Evolutionary conservation across 2,113 vertebrate species (phyloP).

Genomic region (human): DNA sequence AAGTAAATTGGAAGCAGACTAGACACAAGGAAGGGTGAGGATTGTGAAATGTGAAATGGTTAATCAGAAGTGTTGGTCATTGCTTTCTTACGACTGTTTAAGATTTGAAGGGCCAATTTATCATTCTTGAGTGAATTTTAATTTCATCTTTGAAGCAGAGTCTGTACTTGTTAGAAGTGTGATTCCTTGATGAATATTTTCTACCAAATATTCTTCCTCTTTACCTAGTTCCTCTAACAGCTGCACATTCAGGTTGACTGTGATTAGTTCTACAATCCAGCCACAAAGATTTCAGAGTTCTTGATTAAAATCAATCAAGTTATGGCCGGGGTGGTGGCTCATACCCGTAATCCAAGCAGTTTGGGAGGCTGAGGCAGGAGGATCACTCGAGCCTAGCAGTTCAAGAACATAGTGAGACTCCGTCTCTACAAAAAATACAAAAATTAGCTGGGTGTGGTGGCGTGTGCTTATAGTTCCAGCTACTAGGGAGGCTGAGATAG

Average conservation of each 20-base stretch:
- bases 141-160: not conserved
- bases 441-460: too few species aligned
- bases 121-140: constrained; percentile 18
- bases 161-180: not conserved
- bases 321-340: too few species aligned
- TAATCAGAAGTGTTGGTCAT: not conserved
- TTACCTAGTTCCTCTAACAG: not conserved
- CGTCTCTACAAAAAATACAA: too few species aligned
- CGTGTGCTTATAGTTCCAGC: too few species aligned
- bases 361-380: too few species aligned
- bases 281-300: not conserved
- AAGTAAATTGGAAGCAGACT: not conserved
- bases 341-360: too few species aligned
- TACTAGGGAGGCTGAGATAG: too few species aligned
- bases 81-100: not conserved
- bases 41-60: not conserved
- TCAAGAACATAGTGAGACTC: too few species aligned
- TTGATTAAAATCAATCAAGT: not conserved
- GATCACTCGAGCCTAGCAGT: too few species aligned
- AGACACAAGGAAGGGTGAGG: not conserved
- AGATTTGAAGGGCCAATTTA: not conserved
- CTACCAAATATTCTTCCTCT: not conserved
- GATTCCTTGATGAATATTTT: not conserved
- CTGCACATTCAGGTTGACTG: not conserved
- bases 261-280: constrained; percentile 11